phyloP scores from a whole-genome alignment of 1,140 invertebrate genomes.

The Pollicipes pollicipes region DNA sequence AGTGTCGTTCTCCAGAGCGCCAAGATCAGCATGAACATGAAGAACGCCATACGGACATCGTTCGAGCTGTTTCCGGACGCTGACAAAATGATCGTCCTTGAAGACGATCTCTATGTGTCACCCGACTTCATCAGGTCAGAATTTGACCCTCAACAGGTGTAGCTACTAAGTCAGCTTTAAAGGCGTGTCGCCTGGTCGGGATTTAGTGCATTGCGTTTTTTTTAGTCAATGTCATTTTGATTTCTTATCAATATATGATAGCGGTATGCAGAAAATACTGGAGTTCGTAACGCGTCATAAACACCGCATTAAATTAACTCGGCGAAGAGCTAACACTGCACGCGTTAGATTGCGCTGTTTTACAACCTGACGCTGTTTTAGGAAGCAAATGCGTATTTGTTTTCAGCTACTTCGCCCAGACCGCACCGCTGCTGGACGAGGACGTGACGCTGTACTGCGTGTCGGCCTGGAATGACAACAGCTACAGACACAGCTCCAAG shows the following conservation, averaged over 20 bases:
- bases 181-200: no score
- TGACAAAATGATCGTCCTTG: conserved; percentile 14
- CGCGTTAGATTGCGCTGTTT: no score
- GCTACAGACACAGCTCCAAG: conserved; percentile 12
- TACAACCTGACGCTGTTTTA: no score
- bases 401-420: conserved; percentile 18
- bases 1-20: conserved; percentile 9
- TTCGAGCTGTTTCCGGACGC: conserved; percentile 10
- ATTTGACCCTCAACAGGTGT: no score
- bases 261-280: not conserved
- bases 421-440: conserved; percentile 13
- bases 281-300: no score
- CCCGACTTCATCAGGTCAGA: conserved; percentile 17
- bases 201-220: not conserved
- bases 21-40: conserved; percentile 15
- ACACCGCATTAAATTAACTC: no score
- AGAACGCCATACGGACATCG: conserved; percentile 13
- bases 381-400: no score
- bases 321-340: no score
- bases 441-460: conserved; percentile 16
- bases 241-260: not conserved
- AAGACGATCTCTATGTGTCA: conserved; percentile 15
- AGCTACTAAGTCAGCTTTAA: no score
- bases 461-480: conserved; percentile 18
- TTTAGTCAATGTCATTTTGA: not conserved